phyloP scores from a whole-genome alignment of 2,888 invertebrate species.

The Copidosoma aretas region DNA sequence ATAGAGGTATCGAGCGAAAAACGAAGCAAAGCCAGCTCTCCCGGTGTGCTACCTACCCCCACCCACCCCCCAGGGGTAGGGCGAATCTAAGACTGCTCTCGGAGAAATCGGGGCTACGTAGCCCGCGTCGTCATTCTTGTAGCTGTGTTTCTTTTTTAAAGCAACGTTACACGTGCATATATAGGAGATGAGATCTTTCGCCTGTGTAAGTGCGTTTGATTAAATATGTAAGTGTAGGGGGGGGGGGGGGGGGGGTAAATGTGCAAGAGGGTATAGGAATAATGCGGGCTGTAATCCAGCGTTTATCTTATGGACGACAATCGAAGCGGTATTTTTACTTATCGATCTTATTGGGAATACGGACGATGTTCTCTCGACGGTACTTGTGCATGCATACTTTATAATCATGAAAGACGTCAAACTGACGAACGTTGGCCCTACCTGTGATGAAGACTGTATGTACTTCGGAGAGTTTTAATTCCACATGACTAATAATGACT shows the following conservation, averaged over 20 bases:
- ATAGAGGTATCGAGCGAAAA: conserved; percentile 5
- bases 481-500: too few species aligned
- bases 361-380: too few species aligned
- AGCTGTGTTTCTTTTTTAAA: background rate
- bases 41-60: too few species aligned
- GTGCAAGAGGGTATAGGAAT: background rate
- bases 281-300: background rate
- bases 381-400: too few species aligned
- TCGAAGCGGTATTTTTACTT: conserved; percentile 29
- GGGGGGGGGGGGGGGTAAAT: too few species aligned
- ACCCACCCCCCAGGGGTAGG: too few species aligned
- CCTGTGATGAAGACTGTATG: too few species aligned
- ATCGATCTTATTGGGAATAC: conserved; percentile 13
- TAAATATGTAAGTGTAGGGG: too few species aligned
- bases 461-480: too few species aligned
- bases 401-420: too few species aligned
- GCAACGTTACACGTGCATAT: background rate
- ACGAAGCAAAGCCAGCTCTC: too few species aligned
- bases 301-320: conserved; percentile 31
- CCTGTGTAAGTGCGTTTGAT: background rate
- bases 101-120: background rate
- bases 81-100: background rate
- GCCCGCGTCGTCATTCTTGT: background rate
- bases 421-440: too few species aligned
- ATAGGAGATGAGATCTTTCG: background rate